Evolutionary conservation across 2,797 vertebrate genomes (phyloP).

Genomic region (Cygnus olor): DNA sequence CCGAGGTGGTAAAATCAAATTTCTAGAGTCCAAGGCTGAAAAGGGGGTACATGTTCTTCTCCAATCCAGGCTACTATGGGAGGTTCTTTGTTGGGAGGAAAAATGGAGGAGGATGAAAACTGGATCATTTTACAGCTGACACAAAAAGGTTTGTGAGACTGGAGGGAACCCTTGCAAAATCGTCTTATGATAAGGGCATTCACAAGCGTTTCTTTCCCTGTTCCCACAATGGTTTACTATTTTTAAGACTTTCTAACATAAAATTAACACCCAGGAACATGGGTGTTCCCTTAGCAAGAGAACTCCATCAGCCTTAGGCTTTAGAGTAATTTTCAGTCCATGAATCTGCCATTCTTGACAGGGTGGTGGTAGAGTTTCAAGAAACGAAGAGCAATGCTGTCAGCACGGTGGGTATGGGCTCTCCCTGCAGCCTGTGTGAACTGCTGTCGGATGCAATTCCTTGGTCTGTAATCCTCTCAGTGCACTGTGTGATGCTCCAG

Average conservation of each 20-base stretch:
- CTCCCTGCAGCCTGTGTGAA: background rate
- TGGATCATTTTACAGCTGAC: background rate
- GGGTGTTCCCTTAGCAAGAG: background rate
- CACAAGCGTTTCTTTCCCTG: background rate
- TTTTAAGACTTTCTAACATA: background rate
- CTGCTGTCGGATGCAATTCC: background rate
- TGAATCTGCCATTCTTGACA: background rate
- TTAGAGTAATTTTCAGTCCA: background rate
- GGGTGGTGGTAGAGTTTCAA: background rate
- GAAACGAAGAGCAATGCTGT: background rate
- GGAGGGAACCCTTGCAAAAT: background rate
- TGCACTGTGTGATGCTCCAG: background rate
- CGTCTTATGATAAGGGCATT: background rate
- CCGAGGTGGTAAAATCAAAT: background rate
- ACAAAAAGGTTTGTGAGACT: background rate
- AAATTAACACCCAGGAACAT: background rate
- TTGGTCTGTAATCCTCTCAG: background rate
- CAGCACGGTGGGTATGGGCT: background rate
- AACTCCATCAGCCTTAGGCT: background rate
- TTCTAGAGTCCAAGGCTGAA: background rate
- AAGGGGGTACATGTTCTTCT: background rate
- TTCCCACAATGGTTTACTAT: background rate
- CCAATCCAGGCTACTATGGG: background rate
- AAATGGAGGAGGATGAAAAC: background rate
- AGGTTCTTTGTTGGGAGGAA: background rate